These are phyloP conservation scores for Archocentrus centrarchus DNA, from an alignment of 2,113 vertebrate genomes.

Conservation along the genomic window DNA sequence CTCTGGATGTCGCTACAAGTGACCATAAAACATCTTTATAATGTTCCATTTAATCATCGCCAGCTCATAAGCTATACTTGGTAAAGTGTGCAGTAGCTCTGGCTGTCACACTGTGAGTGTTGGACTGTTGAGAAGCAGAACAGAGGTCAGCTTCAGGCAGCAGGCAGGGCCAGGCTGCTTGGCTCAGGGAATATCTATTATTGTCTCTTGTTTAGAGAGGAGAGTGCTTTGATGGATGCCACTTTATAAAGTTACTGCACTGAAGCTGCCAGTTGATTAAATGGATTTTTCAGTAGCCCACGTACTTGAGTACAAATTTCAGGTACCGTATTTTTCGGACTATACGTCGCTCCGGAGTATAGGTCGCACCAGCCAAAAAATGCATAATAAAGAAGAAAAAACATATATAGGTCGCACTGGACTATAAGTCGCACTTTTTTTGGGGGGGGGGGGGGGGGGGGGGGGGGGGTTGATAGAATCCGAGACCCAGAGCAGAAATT, in stretches of 20 bases:
- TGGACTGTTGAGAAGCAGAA: constrained; percentile 45
- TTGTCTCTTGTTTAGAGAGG: constrained; percentile 22
- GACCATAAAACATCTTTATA: neutral
- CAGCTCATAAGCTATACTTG: neutral
- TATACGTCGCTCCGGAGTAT: too few relatives aligned
- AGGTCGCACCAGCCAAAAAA: too few relatives aligned
- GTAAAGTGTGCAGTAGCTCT: neutral
- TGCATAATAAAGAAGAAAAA: too few relatives aligned
- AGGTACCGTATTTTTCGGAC: too few relatives aligned
- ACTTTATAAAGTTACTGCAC: neutral
- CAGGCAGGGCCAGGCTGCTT: constrained; percentile 14
- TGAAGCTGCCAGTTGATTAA: neutral
- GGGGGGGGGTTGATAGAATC: too few relatives aligned
- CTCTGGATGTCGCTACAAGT: neutral
- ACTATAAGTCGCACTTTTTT: too few relatives aligned
- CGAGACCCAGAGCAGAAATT: too few relatives aligned
- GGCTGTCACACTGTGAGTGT: constrained; percentile 25
- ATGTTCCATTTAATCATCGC: neutral
- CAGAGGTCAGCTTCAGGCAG: constrained; percentile 57
- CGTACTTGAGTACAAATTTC: neutral
- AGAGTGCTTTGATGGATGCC: neutral
- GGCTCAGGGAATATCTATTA: neutral
- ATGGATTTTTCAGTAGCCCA: neutral
- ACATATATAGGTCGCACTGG: too few relatives aligned
- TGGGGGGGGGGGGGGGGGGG: too few relatives aligned